Conservation (phyloP, 2,888 invertebrate genomes). For the Idaea dimidiata region DNA sequence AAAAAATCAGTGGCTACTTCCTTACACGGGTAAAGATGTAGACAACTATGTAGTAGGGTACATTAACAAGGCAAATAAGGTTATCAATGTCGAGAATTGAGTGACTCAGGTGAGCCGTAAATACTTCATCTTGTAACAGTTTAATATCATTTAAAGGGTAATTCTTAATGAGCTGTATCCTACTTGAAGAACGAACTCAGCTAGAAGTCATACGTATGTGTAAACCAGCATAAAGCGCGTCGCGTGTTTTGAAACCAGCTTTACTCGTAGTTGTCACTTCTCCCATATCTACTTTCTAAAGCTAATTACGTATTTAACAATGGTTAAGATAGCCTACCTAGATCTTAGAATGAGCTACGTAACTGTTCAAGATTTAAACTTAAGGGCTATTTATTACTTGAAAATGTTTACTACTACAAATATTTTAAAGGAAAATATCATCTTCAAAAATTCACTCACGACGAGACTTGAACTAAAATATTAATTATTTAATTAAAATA, state of each 20-base stretch:
- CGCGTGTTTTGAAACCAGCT: slow-evolving; percentile 13
- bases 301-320: slow-evolving; percentile 9
- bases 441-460: too few species aligned
- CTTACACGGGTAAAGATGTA: too few species aligned
- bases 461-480: too few species aligned
- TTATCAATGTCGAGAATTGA: neutral
- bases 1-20: too few species aligned
- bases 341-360: neutral
- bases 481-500: too few species aligned
- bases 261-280: slow-evolving; percentile 22
- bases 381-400: too few species aligned
- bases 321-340: neutral
- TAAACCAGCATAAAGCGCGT: neutral
- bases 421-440: too few species aligned
- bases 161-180: slow-evolving; percentile 53
- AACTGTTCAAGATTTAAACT: slow-evolving; percentile 13
- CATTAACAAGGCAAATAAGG: neutral
- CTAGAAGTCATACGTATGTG: slow-evolving; percentile 17
- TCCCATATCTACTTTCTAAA: slow-evolving; percentile 29
- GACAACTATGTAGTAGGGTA: too few species aligned
- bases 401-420: too few species aligned
- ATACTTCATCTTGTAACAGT: neutral
- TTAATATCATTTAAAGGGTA: slow-evolving; percentile 23
- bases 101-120: neutral
- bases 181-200: slow-evolving; percentile 43